These are phyloP conservation scores for Denticeps clupeoides DNA, from an alignment of 2,797 vertebrate species.

Conservation along the genomic window DNA sequence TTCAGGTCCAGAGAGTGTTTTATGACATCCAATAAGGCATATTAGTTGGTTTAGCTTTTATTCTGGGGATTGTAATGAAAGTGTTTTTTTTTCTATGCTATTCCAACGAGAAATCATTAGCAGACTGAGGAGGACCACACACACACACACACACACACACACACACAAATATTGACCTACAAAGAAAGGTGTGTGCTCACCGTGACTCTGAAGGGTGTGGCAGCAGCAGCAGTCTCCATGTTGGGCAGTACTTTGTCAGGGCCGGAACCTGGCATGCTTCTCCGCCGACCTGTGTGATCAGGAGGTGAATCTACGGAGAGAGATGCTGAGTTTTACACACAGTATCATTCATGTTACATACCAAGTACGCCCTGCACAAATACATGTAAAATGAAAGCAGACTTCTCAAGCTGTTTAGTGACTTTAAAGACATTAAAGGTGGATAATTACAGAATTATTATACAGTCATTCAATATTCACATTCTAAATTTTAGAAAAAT, in stretches of 20 bases:
- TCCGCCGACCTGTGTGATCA: conserved; percentile 46
- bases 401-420: too few species aligned
- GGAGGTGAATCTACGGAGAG: conserved; percentile 30
- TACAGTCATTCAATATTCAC: too few species aligned
- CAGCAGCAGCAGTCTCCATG: conserved; percentile 73
- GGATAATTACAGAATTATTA: too few species aligned
- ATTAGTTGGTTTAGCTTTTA: too few species aligned
- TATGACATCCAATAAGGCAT: too few species aligned
- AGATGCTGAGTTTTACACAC: background rate
- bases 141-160: background rate
- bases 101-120: too few species aligned
- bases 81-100: too few species aligned
- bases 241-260: conserved; percentile 68
- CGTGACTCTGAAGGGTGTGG: conserved; percentile 88
- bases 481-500: too few species aligned
- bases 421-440: too few species aligned
- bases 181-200: conserved; percentile 63
- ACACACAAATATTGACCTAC: conserved; percentile 1
- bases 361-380: too few species aligned
- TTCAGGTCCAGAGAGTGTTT: too few species aligned
- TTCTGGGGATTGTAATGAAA: too few species aligned
- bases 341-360: background rate
- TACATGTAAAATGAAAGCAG: background rate
- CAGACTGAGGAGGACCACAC: background rate
- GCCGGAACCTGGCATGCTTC: conserved; percentile 81